Percentiles rank a stretch among this genome's conserved stretches.
Conservation (phyloP, 1,140 invertebrate genomes). For the Helicoverpa zea region DNA sequence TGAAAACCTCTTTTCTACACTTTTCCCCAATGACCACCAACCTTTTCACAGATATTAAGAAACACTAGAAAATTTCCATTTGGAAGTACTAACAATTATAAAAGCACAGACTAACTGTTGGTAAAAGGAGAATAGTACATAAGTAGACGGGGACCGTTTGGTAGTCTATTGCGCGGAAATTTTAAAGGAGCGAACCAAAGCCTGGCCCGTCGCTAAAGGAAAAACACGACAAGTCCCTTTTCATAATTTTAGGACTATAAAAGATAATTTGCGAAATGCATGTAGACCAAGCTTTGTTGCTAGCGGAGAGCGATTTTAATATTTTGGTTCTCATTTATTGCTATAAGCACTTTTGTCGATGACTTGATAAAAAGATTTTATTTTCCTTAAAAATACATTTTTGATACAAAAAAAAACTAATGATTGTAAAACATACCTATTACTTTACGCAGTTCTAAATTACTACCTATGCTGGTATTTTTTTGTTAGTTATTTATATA, state of each 20-base stretch:
- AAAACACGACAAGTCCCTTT: constrained; percentile 7
- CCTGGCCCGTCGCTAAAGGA: constrained; percentile 9
- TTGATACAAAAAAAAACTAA: no score
- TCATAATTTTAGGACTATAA: constrained; percentile 42
- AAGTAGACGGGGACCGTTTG: constrained; percentile 19
- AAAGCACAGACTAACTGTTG: constrained; percentile 1
- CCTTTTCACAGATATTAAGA: neutral
- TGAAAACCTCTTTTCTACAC: no score
- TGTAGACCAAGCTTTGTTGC: neutral
- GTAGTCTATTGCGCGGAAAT: constrained; percentile 36
- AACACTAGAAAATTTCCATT: neutral
- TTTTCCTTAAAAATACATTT: neutral
- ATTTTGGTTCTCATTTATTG: no score
- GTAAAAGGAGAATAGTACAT: constrained; percentile 12
- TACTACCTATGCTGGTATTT: no score
- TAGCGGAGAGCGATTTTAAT: neutral
- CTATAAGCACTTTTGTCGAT: no score
- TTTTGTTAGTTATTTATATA: no score
- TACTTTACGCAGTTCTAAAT: no score
- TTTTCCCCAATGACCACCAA: neutral
- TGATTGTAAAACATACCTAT: no score
- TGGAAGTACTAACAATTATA: neutral
- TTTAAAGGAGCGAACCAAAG: constrained; percentile 21
- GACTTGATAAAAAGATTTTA: no score
- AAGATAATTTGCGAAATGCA: constrained; percentile 41